A percentile compares a stretch with the other conserved stretches of the same genome.
Conservation (phyloP, 2,888 invertebrate species). For the Melieria crassipennis region DNA sequence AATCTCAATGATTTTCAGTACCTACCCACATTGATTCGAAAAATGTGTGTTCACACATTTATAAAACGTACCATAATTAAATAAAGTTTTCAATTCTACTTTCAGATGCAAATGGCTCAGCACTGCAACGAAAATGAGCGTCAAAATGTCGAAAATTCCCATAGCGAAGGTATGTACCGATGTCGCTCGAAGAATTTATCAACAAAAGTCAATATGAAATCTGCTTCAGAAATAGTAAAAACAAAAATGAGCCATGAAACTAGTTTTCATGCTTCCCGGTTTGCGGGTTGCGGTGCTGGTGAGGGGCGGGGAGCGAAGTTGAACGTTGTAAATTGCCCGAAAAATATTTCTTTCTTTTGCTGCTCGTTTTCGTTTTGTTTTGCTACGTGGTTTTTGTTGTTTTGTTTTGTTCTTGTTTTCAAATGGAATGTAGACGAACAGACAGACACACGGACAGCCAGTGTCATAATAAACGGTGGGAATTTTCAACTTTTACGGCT, state of each 20-base stretch:
- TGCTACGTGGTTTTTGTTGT: background rate
- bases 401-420: background rate
- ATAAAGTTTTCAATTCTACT: too few species aligned
- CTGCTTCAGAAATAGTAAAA: too few species aligned
- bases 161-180: too few species aligned
- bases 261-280: background rate
- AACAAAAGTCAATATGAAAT: too few species aligned
- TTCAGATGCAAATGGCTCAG: too few species aligned
- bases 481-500: conserved; percentile 19
- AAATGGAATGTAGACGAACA: background rate
- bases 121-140: too few species aligned
- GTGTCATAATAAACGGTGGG: conserved; percentile 24
- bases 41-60: too few species aligned
- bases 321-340: background rate
- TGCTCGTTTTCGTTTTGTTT: background rate
- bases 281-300: background rate
- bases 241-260: background rate
- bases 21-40: too few species aligned
- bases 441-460: background rate
- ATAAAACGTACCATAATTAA: too few species aligned
- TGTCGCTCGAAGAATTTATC: too few species aligned
- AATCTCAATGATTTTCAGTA: too few species aligned
- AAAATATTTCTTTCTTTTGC: background rate
- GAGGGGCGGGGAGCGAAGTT: background rate
- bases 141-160: too few species aligned